Evolutionary conservation across 2,888 invertebrate genomes (phyloP).

Genomic region (Muscina levida): DNA sequence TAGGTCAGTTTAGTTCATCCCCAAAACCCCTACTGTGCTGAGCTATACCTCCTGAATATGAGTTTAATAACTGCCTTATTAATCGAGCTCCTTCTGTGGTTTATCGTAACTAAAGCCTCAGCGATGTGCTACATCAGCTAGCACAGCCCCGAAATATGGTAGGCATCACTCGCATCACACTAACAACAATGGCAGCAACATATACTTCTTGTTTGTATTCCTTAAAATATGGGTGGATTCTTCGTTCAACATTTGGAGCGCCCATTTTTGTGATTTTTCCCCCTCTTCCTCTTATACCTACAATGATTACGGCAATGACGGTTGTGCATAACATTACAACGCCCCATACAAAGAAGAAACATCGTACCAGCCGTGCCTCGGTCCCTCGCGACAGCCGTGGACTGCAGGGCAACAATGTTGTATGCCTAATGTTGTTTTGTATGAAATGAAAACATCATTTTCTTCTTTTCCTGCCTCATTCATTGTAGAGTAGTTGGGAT

Average conservation of each 20-base stretch:
- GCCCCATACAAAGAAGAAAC: not conserved
- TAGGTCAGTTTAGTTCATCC: too few relatives aligned
- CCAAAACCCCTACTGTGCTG: too few relatives aligned
- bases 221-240: slow-evolving; percentile 32
- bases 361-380: not conserved
- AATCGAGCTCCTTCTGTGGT: too few relatives aligned
- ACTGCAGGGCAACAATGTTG: not conserved
- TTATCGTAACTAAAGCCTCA: slow-evolving; percentile 1
- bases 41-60: too few relatives aligned
- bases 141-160: slow-evolving; percentile 31
- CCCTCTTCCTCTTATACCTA: too few relatives aligned
- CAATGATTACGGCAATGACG: slow-evolving; percentile 41
- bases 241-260: slow-evolving; percentile 8
- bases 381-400: not conserved
- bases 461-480: not conserved
- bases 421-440: slow-evolving; percentile 27
- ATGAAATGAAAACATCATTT: not conserved
- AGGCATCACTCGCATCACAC: slow-evolving; percentile 17
- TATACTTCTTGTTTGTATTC: slow-evolving; percentile 20
- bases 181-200: slow-evolving; percentile 8
- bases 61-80: too few relatives aligned
- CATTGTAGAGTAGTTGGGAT: not conserved
- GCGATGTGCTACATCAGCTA: slow-evolving; percentile 31
- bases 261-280: slow-evolving; percentile 13
- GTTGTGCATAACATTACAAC: slow-evolving; percentile 15